Evolutionary conservation across 2,113 vertebrate genomes (phyloP), one percentile per base, ranked within the genome.

Genomic region (Podarcis cretensis): DNA sequence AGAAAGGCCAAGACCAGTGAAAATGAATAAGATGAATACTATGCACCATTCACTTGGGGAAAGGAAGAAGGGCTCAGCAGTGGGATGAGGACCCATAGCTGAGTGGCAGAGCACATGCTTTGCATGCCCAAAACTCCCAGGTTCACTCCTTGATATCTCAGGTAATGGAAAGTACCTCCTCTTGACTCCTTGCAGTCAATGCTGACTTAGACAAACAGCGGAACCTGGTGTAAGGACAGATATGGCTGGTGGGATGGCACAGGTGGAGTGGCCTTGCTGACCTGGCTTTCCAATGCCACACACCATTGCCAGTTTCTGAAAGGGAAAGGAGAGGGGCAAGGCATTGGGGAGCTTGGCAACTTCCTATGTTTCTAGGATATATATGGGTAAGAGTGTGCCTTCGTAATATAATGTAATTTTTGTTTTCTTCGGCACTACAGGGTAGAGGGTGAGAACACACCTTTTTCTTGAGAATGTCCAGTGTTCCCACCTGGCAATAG

Each of bases 401-500:
- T 40, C 43, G 12, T 25, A 68, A 0, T 1, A 27, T 77, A 3
- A 66, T 23, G 35, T 25, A 5, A 1, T 37, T 54, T 5, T 10
- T 84, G 0, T 83, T 91, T 85, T 2, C 5, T 37, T 81, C 30
- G 43, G 6, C 2, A 40, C 75, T 76, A 37, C 6, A 63, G 32
- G 14, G 48, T 9, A 48, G 7, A 9, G 48, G 48, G 40, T 12
- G 35, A 35, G 18, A 18, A n/a, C n/a, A 32, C 16, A 7, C 75
- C 40, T 83, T 87, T 90, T 13, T 54, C 83, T 79, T 37, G 59
- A 78, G 78, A 84, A 30, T 76, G 66, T 7, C 83, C 7, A 25
- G 6, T 73, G 90, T 81, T 81, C 23, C 37, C 79, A 93, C 80
- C 48, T 88, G 78, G 59, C 77, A 92, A 68, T 1, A 6, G 0